Evolutionary conservation across 1,140 invertebrate genomes (phyloP).

Genomic region (Eubasilissa regina): DNA sequence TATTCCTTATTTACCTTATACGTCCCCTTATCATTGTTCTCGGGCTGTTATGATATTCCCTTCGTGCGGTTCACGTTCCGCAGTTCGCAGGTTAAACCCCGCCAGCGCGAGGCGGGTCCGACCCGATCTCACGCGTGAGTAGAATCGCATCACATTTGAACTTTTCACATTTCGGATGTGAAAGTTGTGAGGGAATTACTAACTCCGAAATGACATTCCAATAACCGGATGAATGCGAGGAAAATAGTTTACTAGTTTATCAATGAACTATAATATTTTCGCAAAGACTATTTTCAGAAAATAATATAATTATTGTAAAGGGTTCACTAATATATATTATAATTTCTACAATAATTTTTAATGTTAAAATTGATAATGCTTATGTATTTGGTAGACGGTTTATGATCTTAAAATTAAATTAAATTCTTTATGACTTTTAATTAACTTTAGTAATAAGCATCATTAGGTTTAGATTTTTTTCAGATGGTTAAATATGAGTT

Average conservation of each 20-base stretch:
- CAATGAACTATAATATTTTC: conserved; percentile 21
- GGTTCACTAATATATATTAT: no score
- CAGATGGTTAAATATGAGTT: no score
- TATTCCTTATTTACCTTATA: no score
- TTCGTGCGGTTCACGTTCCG: neutral
- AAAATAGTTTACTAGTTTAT: conserved; percentile 9
- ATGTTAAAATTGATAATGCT: no score
- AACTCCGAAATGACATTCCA: conserved; percentile 16
- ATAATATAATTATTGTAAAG: no score
- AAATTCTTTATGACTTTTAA: no score
- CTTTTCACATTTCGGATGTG: conserved; percentile 39
- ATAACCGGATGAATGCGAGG: neutral
- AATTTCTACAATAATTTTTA: no score
- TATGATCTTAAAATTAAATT: no score
- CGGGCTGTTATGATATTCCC: neutral
- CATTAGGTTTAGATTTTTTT: no score
- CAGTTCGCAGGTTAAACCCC: conserved; percentile 7
- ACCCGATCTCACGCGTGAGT: conserved; percentile 19
- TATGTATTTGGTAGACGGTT: no score
- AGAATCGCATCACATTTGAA: conserved; percentile 23
- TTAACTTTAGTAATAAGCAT: no score
- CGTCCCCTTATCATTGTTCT: neutral
- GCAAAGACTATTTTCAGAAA: no score
- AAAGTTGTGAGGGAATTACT: conserved; percentile 2
- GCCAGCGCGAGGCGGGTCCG: conserved; percentile 4